Base-by-base conservation (phyloP, 1,140 invertebrate species). In the Dolichoris vasculosae region DNA sequence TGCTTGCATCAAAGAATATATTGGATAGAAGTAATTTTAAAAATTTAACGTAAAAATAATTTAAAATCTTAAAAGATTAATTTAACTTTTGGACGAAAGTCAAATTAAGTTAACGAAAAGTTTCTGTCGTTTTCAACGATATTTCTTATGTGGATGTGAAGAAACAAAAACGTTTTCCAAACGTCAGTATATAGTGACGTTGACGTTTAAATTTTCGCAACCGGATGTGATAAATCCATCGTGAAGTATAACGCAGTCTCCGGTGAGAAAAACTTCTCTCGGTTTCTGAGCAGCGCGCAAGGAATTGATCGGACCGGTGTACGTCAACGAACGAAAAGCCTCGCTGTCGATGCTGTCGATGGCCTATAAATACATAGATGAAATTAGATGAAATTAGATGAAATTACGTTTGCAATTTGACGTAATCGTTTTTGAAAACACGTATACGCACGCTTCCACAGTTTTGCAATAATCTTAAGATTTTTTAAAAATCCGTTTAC, bases 191-290 rank as follows among this genome's bases (percentile, higher is more conserved):
- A 93, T 89, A 71, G 90, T 89, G 35, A 93, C 88, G 75, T 92
- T 93, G 46, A 93, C 88, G 83, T 92, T 92, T 48, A 93, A 88
- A 79, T 88, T 93, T 23, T 89, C 80, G 73, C 89, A 90, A n/a
- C 87, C 90, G 0, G 89, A 89, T 32, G 89, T 90, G 40, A 92
- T 86, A 73, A 93, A 88, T 73, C 92, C 92, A 78, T 92, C 89
- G 79, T 93, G 91, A 3, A 93, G 88, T 71, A 92, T 89, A 59
- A 92, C 88, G 80, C 92, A 93, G 51, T 93, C 92, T 46, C 92
- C 92, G n/a, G 88, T 87, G n/a, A 87, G 75, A 51, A 92, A 89
- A 11, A 92, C 91, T 78, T 92, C 90, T 11, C 87, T 88, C 1
- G 92, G 92, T 82, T 88, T 86, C 82, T 92, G 92, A 8, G 91